Conservation (phyloP, 2,888 invertebrate genomes). For the Ischnus inquisitorius region DNA sequence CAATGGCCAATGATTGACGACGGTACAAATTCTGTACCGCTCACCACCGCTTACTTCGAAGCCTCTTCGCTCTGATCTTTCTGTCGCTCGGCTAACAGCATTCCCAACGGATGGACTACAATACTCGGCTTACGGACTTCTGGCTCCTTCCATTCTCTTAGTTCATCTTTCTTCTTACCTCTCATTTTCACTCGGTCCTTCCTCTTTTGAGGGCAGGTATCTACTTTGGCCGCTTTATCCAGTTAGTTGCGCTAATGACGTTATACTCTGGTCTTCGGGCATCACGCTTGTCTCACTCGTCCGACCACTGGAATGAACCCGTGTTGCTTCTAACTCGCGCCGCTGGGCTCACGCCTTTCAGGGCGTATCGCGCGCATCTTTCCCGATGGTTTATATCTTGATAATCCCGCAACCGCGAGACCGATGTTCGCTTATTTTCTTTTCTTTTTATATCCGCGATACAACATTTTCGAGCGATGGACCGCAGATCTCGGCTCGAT, state of each 20-base stretch:
- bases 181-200: neutral
- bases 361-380: slow-evolving; percentile 5
- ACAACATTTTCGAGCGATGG: neutral
- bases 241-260: slow-evolving; percentile 79
- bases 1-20: slow-evolving; percentile 9
- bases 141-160: slow-evolving; percentile 61
- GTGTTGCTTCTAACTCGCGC: slow-evolving; percentile 32
- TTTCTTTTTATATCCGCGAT: neutral
- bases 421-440: too few species aligned
- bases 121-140: slow-evolving; percentile 70
- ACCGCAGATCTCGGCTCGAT: neutral
- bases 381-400: neutral
- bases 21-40: neutral
- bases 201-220: slow-evolving; percentile 58
- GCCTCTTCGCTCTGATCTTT: slow-evolving; percentile 32
- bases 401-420: too few species aligned
- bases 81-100: slow-evolving; percentile 74
- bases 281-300: slow-evolving; percentile 66
- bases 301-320: slow-evolving; percentile 35
- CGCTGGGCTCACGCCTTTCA: slow-evolving; percentile 11
- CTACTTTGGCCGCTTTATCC: slow-evolving; percentile 80
- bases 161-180: slow-evolving; percentile 43
- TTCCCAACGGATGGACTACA: slow-evolving; percentile 71
- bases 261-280: slow-evolving; percentile 74
- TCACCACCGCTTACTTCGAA: neutral